Evolutionary conservation across 2,797 vertebrate species (phyloP), one percentile per base, ranked within the genome.

Genomic region (Paedocypris micromegethes): DNA sequence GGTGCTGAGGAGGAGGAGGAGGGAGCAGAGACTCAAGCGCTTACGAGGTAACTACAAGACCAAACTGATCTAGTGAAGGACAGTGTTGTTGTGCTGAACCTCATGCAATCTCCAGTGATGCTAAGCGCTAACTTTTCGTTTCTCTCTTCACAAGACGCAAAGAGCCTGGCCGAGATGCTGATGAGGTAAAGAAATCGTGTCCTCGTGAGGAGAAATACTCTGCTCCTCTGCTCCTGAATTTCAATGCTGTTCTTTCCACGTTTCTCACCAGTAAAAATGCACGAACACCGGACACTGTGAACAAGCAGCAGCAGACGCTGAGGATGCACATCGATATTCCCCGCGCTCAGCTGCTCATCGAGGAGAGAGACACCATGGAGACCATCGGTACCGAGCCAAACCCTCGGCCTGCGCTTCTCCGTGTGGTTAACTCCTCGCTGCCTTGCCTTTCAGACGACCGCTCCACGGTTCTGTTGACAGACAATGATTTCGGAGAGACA

Each of bases 301-400:
- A 98, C 82, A 98, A 98, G 81, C 95, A 97, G 81, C 96, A 97
- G 80, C 97, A 98, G 83, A 97, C 97, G 0, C 77, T 98, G 64
- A 85, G 97, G 72, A 99, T 99, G 96, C 97, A 98, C 85, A 99
- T 99, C 53, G 97, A 99, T 81, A 98, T 99, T 78, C 97, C 97
- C 75, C 90, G 97, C 84, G 97, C 96, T 23, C 97, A 99, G 81
- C 94, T 99, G 54, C 87, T 99, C 73, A 99, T 99, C n/a, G 97
- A 99, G 82, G 96, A 99, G 81, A 89, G 96, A 65, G 97, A 99
- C 85, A 98, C 96, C 0, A 97, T 98, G 96, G 97, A 99, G 84
- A 98, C 96, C 44, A 97, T 99, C 5, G 97, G 96, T 99, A 49
- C 23, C 23, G 23, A 23, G 23, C 23, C 23, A 23, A 23, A 23